These are phyloP conservation scores for Eristalis tenax DNA, from an alignment of 2,888 invertebrate species.

Conservation along the genomic window DNA sequence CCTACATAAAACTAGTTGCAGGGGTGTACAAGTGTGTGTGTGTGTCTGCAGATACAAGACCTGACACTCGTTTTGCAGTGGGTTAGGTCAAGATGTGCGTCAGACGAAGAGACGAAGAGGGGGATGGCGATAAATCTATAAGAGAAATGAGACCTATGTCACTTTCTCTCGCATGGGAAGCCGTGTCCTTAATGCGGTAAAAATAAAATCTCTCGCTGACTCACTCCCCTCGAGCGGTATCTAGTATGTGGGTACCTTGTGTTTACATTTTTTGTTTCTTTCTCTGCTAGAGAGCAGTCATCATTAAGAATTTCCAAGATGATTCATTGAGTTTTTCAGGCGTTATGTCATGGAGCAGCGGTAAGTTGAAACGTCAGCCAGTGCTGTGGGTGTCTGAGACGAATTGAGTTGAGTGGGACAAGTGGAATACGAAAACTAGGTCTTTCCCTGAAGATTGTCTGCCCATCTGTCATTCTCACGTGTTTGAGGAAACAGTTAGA, in stretches of 20 bases:
- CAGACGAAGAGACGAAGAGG: background rate
- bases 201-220: conserved; percentile 5
- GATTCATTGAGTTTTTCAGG: background rate
- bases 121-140: background rate
- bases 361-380: background rate
- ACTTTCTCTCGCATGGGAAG: conserved; percentile 35
- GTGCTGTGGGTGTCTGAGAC: background rate
- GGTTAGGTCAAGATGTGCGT: conserved; percentile 51
- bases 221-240: background rate
- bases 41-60: conserved; percentile 2
- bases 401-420: background rate
- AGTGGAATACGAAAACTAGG: background rate
- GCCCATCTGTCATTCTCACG: background rate
- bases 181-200: conserved; percentile 3
- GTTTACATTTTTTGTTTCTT: background rate
- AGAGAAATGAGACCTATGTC: background rate
- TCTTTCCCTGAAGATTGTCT: background rate
- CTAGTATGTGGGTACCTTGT: background rate
- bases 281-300: background rate
- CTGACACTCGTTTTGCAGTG: conserved; percentile 19
- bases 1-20: background rate
- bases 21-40: background rate
- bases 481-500: background rate
- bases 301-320: background rate
- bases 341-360: conserved; percentile 23